Evolutionary conservation across 2,113 vertebrate genomes (phyloP).

Genomic region (Pheucticus melanocephalus): DNA sequence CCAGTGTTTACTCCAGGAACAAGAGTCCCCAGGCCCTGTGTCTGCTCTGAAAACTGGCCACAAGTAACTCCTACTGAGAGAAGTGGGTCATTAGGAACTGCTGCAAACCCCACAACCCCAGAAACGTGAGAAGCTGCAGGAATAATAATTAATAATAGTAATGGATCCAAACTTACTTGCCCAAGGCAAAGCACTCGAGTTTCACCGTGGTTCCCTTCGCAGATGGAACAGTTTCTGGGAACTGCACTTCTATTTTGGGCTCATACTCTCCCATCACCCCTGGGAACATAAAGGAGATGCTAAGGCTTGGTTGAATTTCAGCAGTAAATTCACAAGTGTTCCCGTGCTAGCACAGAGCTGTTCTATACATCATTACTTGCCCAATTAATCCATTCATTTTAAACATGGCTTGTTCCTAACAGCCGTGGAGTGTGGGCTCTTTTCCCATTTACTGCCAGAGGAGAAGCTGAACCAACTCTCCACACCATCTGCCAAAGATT

Average conservation of each 20-base stretch:
- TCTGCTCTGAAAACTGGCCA: background rate
- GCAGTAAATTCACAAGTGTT: background rate
- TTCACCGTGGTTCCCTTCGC: conserved; percentile 90
- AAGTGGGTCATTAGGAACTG: background rate
- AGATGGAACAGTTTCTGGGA: conserved; percentile 89
- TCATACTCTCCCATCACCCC: conserved; percentile 99
- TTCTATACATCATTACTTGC: conserved; percentile 33
- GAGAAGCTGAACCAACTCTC: conserved; percentile 14
- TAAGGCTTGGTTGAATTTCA: conserved; percentile 23
- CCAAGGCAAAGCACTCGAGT: conserved; percentile 95
- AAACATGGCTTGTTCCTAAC: conserved; percentile 35
- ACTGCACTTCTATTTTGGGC: conserved; percentile 98
- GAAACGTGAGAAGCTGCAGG: background rate
- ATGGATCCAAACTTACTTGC: conserved; percentile 86
- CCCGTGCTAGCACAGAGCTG: background rate
- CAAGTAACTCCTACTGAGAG: background rate
- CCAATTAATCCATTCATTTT: conserved; percentile 59
- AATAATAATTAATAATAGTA: background rate
- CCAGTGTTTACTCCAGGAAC: background rate
- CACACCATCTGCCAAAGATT: conserved; percentile 58
- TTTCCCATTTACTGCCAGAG: conserved; percentile 38
- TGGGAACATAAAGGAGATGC: conserved; percentile 68
- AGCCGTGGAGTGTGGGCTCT: conserved; percentile 20
- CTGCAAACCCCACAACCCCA: background rate
- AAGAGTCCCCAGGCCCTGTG: background rate